Percentiles rank a stretch among this genome's conserved stretches.
phyloP scores from a whole-genome alignment of 2,797 vertebrate genomes.

The Anguilla pacifica region DNA sequence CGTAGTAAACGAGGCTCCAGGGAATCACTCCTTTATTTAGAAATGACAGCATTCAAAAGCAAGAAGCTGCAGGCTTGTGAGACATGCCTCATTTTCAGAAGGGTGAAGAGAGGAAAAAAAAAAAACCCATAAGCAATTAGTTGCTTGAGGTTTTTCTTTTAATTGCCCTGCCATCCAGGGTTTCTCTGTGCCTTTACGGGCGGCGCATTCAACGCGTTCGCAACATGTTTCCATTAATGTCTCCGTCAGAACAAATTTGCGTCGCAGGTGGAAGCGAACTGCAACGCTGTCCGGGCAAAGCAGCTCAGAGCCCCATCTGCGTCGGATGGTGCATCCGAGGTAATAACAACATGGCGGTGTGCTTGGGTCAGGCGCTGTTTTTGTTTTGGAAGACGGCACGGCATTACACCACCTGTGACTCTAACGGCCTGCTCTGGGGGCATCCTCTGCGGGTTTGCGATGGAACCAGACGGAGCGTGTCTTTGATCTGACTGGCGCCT shows the following conservation, averaged over 20 bases:
- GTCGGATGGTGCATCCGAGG: not conserved
- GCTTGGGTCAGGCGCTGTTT: not conserved
- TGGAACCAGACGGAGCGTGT: not conserved
- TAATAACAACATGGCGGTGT: not conserved
- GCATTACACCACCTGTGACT: not conserved
- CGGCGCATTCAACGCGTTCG: not conserved
- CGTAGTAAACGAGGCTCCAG: not conserved
- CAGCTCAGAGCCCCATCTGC: not conserved
- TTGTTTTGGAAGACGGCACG: not conserved
- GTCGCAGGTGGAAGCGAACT: not conserved
- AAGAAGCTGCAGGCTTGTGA: not conserved
- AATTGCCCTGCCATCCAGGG: not conserved
- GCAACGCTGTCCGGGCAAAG: not conserved
- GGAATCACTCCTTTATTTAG: not conserved
- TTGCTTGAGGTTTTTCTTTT: not conserved
- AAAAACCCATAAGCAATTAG: not conserved
- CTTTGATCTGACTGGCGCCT: not conserved
- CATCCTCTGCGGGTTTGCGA: not conserved
- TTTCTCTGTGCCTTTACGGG: not conserved
- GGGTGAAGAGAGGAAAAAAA: not conserved
- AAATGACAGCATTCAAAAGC: conserved; percentile 7
- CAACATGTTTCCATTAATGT: not conserved
- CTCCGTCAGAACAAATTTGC: not conserved
- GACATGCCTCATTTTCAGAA: not conserved
- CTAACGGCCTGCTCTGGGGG: not conserved